Evolutionary conservation across 2,113 vertebrate genomes (phyloP), one percentile per base, ranked within the genome.

Genomic region (Upupa epops): DNA sequence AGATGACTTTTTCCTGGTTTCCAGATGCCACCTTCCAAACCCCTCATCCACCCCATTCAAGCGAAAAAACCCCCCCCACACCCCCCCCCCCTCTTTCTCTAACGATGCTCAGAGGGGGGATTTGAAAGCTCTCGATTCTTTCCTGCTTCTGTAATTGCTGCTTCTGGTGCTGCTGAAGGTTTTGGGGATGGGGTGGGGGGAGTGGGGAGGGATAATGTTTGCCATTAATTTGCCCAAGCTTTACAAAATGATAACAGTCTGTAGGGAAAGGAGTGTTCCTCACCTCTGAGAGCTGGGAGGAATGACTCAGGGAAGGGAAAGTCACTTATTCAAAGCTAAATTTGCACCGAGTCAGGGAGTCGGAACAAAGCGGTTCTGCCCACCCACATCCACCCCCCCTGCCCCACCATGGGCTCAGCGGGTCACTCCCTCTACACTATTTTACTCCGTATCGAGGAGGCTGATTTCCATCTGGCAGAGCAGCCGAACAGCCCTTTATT

Each of bases 361-460:
- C 36, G 19, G 69, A 90, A 88, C 86, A 94, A 83, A 96, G 83
- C 31, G 8, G 6, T 15, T 12, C 63, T 16, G 64, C 45, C 54
- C 83, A 52, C 91, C 80, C 72, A 55, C 90, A 70, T n/a, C n/a
- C n/a, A n/a, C n/a, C n/a, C n/a, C n/a, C n/a, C n/a, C n/a, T n/a
- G n/a, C n/a, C n/a, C n/a, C n/a, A n/a, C n/a, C n/a, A n/a, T n/a
- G 6, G 36, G 83, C 56, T 55, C 86, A 68, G 64, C 8, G 51
- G 93, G 93, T 92, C 92, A 5, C 59, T 91, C 96, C 80, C 74
- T 90, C 34, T 21, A 2, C 87, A 59, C 76, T 90, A 75, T 93
- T 94, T 81, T 51, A 22, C 49, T 36, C 74, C 68, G 54, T 22
- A 34, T 78, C 7, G 69, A 91, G 81, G 61, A 76, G 55, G 49